Percentiles rank a stretch among this genome's conserved stretches.
Conservation (phyloP, 2,797 vertebrate species). For the Cryptoblepharus egeriae region DNA sequence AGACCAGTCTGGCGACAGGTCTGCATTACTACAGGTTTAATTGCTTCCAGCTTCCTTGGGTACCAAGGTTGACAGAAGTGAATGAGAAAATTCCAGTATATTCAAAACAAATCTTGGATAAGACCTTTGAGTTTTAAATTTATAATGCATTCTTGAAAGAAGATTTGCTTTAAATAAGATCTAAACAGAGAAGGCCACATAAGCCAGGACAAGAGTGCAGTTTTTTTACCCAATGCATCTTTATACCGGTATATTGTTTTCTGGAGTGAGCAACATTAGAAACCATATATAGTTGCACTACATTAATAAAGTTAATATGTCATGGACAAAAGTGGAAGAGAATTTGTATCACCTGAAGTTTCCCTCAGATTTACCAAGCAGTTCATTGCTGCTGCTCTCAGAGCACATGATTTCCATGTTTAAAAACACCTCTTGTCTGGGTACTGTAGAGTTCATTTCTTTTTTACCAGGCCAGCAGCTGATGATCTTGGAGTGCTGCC, state of each 20-base stretch:
- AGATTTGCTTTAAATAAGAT: not conserved
- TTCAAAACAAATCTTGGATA: not conserved
- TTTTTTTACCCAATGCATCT: not conserved
- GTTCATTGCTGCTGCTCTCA: not conserved
- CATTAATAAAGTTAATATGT: not conserved
- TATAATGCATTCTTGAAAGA: too few species aligned
- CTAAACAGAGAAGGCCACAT: not conserved
- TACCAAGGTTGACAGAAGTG: not conserved
- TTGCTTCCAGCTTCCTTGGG: not conserved
- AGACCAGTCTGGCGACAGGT: not conserved
- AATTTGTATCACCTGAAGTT: not conserved
- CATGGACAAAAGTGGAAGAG: not conserved
- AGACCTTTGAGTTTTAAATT: constrained; percentile 2
- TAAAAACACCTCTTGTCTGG: not conserved
- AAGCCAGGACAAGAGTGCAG: not conserved
- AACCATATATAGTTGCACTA: not conserved
- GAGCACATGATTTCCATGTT: not conserved
- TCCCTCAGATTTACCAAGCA: not conserved
- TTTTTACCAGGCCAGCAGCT: not conserved
- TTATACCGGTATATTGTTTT: not conserved
- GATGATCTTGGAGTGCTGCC: not conserved
- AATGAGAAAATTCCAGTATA: not conserved
- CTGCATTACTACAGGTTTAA: not conserved
- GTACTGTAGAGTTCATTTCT: not conserved
- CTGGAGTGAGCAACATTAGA: not conserved